Conservation (phyloP, 1,140 invertebrate genomes). For the Diprion similis region DNA sequence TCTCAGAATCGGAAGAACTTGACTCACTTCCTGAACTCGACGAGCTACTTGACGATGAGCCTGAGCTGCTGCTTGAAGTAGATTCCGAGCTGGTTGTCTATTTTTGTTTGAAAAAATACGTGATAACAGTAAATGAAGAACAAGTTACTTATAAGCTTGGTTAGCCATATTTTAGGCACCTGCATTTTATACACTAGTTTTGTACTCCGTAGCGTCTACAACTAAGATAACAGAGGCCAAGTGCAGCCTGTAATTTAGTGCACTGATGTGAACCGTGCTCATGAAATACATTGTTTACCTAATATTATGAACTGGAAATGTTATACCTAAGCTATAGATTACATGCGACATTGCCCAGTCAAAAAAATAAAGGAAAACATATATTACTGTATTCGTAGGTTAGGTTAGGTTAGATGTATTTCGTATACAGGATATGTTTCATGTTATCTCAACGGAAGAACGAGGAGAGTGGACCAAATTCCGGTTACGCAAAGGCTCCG, state of each 20-base stretch:
- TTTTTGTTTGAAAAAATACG: neutral
- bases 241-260: neutral
- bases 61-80: constrained; percentile 70
- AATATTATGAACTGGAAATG: too few species aligned
- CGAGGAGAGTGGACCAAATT: constrained; percentile 14
- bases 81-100: constrained; percentile 69
- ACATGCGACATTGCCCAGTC: too few species aligned
- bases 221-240: neutral
- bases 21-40: constrained; percentile 73
- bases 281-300: neutral
- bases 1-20: constrained; percentile 73
- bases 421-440: neutral
- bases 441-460: constrained; percentile 9
- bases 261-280: neutral
- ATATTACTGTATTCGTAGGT: neutral
- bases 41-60: constrained; percentile 65
- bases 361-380: too few species aligned
- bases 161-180: neutral
- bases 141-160: neutral
- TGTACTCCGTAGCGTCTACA: too few species aligned
- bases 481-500: neutral
- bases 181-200: neutral
- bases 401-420: neutral
- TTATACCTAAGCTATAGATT: too few species aligned
- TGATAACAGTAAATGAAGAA: neutral